A percentile compares a stretch with the other conserved stretches of the same genome.
Conservation (phyloP, 2,113 vertebrate genomes). For the Prionailurus viverrinus region DNA sequence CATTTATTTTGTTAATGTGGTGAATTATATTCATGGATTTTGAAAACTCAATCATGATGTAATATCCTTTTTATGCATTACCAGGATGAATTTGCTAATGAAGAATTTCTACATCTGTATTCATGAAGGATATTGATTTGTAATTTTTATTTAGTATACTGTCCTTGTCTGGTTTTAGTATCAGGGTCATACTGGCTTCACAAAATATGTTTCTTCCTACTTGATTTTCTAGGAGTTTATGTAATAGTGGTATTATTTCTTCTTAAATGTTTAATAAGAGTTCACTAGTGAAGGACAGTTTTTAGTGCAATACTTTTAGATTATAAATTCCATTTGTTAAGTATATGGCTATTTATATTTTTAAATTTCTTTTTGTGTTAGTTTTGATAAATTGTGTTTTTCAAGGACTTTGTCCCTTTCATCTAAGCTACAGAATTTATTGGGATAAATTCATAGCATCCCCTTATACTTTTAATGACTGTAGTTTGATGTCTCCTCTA, state of each 20-base stretch:
- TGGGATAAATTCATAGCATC: neutral
- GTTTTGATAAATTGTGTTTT: neutral
- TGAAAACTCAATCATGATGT: neutral
- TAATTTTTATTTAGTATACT: neutral
- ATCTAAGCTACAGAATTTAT: neutral
- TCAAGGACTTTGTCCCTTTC: slow-evolving; percentile 15
- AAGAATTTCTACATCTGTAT: neutral
- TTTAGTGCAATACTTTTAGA: neutral
- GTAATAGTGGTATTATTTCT: neutral
- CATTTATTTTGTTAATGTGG: neutral
- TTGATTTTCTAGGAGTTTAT: neutral
- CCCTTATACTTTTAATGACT: neutral
- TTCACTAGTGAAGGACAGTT: neutral
- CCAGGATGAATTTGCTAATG: neutral
- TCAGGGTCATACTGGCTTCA: neutral
- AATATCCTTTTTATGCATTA: neutral
- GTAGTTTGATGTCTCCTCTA: neutral
- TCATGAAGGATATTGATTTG: neutral
- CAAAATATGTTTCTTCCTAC: neutral
- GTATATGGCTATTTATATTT: neutral
- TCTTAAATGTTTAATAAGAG: neutral
- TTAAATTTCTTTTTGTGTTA: neutral
- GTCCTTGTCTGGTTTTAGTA: neutral
- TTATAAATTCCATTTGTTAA: neutral
- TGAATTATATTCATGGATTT: neutral